Evolutionary conservation across 2,113 vertebrate genomes (phyloP).

Genomic region (Rhinolophus sinicus): DNA sequence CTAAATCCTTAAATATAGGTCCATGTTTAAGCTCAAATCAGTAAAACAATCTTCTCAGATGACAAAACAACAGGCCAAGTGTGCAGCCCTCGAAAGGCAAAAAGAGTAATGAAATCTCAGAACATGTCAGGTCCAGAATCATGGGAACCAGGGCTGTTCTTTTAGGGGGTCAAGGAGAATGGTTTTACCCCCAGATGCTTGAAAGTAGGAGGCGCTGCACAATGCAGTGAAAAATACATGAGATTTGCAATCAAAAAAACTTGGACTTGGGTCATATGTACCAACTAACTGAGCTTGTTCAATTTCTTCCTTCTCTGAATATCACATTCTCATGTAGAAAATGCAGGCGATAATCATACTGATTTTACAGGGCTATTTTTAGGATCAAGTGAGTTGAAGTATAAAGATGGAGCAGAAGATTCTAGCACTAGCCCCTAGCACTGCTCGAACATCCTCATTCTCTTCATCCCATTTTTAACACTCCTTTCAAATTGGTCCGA

Average conservation of each 20-base stretch:
- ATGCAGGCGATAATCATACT: constrained; percentile 42
- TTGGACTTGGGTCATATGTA: background rate
- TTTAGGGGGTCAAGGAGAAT: background rate
- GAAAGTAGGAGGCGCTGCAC: background rate
- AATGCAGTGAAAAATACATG: background rate
- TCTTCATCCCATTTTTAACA: constrained; percentile 17
- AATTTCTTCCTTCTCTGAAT: constrained; percentile 18
- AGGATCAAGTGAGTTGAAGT: constrained; percentile 34
- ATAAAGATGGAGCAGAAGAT: constrained; percentile 1
- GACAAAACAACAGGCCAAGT: background rate
- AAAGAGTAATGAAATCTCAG: background rate
- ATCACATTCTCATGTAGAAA: constrained; percentile 47
- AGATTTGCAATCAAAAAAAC: constrained; percentile 27
- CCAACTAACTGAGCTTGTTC: constrained; percentile 14
- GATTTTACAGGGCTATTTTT: constrained; percentile 58
- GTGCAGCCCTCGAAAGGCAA: background rate
- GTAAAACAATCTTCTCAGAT: background rate
- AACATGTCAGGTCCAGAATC: background rate
- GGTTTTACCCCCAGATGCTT: background rate
- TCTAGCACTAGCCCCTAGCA: background rate
- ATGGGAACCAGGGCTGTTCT: background rate
- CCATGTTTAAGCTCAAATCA: background rate
- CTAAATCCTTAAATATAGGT: background rate
- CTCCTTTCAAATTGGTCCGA: background rate
- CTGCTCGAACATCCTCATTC: background rate